Evolutionary conservation across 2,113 vertebrate species (phyloP).

Genomic region (Thalassarche chlororhynchos): DNA sequence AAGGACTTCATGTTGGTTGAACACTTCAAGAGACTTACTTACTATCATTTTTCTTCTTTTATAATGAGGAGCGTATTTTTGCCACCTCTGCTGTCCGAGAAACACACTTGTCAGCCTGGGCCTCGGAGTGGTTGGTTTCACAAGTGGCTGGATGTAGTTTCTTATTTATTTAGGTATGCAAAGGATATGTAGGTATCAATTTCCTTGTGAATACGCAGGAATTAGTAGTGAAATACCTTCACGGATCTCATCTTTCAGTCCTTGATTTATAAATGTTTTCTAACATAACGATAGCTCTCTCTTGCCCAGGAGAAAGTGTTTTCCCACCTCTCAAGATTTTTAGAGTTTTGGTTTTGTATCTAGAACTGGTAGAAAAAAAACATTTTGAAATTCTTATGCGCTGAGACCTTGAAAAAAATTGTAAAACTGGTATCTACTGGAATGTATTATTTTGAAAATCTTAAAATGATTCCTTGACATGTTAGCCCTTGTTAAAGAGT

Average conservation of each 20-base stretch:
- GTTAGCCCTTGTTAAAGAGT: neutral
- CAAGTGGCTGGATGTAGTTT: neutral
- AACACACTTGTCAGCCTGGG: too few relatives aligned
- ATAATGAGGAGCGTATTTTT: neutral
- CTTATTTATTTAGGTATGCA: neutral
- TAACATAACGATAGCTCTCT: neutral
- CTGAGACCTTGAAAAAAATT: neutral
- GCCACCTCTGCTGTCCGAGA: neutral
- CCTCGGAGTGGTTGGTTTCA: too few relatives aligned
- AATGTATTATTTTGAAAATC: neutral
- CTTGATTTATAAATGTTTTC: neutral
- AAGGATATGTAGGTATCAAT: accelerated
- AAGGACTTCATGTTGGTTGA: neutral
- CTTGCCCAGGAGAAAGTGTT: neutral
- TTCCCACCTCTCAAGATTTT: neutral
- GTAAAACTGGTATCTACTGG: neutral
- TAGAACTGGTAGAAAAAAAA: neutral
- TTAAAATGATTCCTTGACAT: neutral
- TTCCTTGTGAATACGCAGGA: neutral
- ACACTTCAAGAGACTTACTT: neutral
- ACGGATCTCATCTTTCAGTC: neutral
- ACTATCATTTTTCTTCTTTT: neutral
- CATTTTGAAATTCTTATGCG: neutral
- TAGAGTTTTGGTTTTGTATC: neutral
- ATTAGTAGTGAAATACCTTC: neutral